Evolutionary conservation across 2,113 vertebrate genomes (phyloP).

Genomic region (Plecotus auritus): DNA sequence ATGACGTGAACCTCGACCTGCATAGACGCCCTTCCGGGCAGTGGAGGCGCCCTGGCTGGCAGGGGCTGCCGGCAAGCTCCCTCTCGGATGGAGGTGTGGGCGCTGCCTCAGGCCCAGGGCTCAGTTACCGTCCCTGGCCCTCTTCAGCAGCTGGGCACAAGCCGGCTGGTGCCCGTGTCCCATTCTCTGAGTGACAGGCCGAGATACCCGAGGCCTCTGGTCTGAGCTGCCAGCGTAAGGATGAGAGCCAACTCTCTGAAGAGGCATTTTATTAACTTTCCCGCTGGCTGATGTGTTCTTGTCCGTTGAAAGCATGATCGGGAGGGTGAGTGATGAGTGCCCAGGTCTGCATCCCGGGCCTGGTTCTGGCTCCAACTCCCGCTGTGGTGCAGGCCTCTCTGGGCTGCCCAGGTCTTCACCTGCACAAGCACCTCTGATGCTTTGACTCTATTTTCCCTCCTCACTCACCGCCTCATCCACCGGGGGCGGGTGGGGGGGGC

Average conservation of each 20-base stretch:
- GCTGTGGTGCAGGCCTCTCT: not conserved
- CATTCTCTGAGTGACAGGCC: not conserved
- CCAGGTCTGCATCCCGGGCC: not conserved
- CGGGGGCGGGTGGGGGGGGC: fast-evolving
- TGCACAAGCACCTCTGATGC: not conserved
- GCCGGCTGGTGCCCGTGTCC: not conserved
- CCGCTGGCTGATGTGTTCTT: not conserved
- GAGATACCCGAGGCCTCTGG: not conserved
- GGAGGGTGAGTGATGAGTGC: not conserved
- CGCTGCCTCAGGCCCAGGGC: not conserved
- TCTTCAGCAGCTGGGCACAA: not conserved
- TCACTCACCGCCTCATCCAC: not conserved
- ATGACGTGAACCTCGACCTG: not conserved
- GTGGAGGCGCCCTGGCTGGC: not conserved
- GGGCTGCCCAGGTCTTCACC: not conserved
- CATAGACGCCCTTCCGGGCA: not conserved
- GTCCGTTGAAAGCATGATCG: fast-evolving
- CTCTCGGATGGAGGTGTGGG: no score
- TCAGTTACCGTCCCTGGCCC: no score
- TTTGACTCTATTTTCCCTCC: not conserved
- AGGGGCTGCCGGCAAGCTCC: not conserved
- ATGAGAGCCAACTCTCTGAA: not conserved
- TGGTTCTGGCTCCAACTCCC: not conserved
- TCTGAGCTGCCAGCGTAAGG: not conserved
- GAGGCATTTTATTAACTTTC: not conserved